Evolutionary conservation across 1,140 invertebrate genomes (phyloP), one percentile per base, ranked within the genome.

Genomic region (Melipona quadrifasciata): DNA sequence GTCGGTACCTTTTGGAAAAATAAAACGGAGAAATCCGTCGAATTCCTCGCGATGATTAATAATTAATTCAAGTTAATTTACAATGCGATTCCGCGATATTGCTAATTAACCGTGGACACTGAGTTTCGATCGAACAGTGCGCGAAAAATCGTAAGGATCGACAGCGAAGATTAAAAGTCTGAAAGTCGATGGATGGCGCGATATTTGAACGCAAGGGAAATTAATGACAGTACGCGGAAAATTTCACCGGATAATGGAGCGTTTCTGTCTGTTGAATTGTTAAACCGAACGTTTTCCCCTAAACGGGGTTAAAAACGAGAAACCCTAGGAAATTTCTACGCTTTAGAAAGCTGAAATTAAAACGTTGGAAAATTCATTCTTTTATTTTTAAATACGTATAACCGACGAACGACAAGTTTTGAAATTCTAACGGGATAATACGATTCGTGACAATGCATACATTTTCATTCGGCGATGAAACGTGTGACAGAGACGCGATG

Each of bases 11-110:
- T 39, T 47, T 8, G 0, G 39, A 6, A 10, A 47, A 47, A 47
- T 11, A 10, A 47, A 47, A 10, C 39, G 39, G 39, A 47, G 39
- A 47, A 8, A 47, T 47, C 39, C 8, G 39, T 47, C 39, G 39
- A 47, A 8, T 47, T 47, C 39, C 39, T 8, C 39, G 39, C 39
- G 39, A 6, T 47, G 17, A 31, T 58, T 57, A 27, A 34, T 73
- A 34, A 39, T 64, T n/a, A 75, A 75, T 24, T 61, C 47, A 75
- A 39, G 74, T 82, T 75, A 80, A 51, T 72, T 65, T 21, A 55
- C 72, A 19, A 19, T 57, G 16, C 64, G 51, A 34, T 70, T 10
- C 51, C 21, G 16, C 6, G 17, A 31, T 31, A 72, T 72, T 73
- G 64, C 39, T 47, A 73, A 73, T 64, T 73, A 27, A n/a, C 24